A percentile compares a stretch with the other conserved stretches of the same genome.
Conservation (phyloP, 2,888 invertebrate genomes). For the Theretra japonica region DNA sequence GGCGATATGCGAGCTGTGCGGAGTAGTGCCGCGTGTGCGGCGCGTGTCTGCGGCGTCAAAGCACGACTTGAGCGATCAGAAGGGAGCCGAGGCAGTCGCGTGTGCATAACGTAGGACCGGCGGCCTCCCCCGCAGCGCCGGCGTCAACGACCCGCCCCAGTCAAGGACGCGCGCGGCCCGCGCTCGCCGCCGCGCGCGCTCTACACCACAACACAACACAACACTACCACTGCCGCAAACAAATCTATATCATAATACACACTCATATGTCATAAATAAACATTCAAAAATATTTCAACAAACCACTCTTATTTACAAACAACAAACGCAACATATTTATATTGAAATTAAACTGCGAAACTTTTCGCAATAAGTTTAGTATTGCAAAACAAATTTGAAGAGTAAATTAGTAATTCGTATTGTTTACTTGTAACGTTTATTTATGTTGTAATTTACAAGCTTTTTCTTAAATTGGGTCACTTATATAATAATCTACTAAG, state of each 20-base stretch:
- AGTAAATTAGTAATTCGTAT: neutral
- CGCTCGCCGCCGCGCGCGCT: constrained; percentile 38
- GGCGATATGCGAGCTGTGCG: neutral
- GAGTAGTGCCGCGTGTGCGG: constrained; percentile 32
- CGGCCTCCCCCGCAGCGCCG: constrained; percentile 65
- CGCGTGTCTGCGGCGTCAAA: constrained; percentile 58
- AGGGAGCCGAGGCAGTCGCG: constrained; percentile 66
- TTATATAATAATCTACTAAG: neutral
- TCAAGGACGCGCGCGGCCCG: constrained; percentile 68
- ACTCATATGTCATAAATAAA: neutral
- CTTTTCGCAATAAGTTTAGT: neutral
- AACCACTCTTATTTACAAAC: neutral
- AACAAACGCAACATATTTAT: neutral
- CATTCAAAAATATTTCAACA: neutral
- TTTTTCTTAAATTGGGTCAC: neutral
- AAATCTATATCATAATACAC: neutral
- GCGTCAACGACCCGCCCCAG: constrained; percentile 74
- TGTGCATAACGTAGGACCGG: constrained; percentile 69
- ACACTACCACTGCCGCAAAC: neutral
- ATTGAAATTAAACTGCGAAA: neutral
- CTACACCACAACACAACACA: neutral
- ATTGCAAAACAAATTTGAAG: neutral
- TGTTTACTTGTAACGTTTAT: neutral
- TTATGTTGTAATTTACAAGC: neutral
- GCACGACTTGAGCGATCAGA: constrained; percentile 57